Base-by-base conservation (phyloP, 2,113 vertebrate genomes). In the Lepus europaeus region DNA sequence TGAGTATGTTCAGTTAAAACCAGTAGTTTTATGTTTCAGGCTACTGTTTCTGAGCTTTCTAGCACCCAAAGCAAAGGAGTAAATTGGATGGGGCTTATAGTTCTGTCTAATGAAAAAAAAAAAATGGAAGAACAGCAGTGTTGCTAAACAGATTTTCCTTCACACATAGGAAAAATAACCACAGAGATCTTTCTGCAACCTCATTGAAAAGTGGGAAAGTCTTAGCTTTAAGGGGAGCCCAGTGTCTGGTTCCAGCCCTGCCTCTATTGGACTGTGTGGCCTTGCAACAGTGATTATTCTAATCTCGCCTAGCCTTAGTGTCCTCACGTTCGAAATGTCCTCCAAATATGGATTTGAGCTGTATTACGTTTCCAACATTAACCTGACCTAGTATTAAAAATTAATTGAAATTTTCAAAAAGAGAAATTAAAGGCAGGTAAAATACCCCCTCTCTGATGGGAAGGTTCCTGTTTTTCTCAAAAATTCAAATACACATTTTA, bases 401-500 rank as follows among this genome's bases (percentile, higher is more conserved):
- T 31, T 33, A 64, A 69, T 22, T n/a, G 19, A 93, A 66, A 2
- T 70, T 93, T 87, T 78, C 0, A n/a, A 17, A 31, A 86, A 91
- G 12, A 13, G 51, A 56, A 80, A 88, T 92, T 83, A 81, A 76
- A 94, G 64, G 5, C 19, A 68, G 5, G 14, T 66, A 53, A 92
- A 93, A 63, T 69, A 61, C 29, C 69, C 23, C 29, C 29, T 6
- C 9, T 66, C 33, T 70, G 23, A 78, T 87, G 27, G 56, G 33
- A 91, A 89, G 51, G 20, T 84, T 82, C 81, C 77, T 33, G 12
- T 25, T 87, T 93, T 89, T 80, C 27, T 74, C 80, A 3, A 33
- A 72, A 86, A 94, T 95, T 92, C 72, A 96, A 82, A 85, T 77
- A 31, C 19, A 5, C 14, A 61, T 33, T 31, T 89, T 56, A 61